These are phyloP conservation scores for Mohoua ochrocephala DNA, from an alignment of 2,113 vertebrate species.

Conservation along the genomic window DNA sequence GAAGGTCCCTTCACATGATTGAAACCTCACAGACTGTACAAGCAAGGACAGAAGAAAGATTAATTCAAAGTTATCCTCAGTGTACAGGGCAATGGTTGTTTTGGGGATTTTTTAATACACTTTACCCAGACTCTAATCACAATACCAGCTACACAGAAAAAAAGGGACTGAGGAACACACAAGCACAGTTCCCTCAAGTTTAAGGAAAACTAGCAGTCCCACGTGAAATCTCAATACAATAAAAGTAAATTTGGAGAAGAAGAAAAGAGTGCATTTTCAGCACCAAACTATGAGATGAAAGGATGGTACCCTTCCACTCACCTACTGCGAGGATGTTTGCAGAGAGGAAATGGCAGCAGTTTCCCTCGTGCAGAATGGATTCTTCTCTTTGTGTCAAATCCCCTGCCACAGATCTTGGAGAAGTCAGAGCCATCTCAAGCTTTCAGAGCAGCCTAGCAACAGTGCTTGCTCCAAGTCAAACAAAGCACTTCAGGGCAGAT, in stretches of 20 bases:
- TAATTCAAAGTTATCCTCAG: background rate
- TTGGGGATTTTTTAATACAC: background rate
- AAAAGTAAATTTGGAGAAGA: background rate
- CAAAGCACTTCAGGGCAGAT: background rate
- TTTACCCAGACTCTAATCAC: background rate
- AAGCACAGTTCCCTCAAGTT: background rate
- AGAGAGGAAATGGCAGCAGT: slow-evolving; percentile 36
- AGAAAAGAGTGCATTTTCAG: background rate
- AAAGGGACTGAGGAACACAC: background rate
- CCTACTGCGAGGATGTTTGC: slow-evolving; percentile 30
- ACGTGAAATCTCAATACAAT: background rate
- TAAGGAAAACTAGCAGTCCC: background rate
- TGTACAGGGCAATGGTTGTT: background rate
- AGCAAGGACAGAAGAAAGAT: background rate
- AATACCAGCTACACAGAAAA: background rate
- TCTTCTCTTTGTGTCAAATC: background rate
- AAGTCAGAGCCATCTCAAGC: slow-evolving; percentile 8
- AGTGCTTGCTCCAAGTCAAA: background rate
- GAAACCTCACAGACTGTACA: background rate
- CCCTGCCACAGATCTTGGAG: background rate
- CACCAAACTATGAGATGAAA: background rate
- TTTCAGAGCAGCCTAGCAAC: background rate
- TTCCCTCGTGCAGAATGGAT: background rate
- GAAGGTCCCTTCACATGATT: background rate
- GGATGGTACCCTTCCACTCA: background rate